phyloP scores from a whole-genome alignment of 2,113 vertebrate species.

The Lophura nycthemera region DNA sequence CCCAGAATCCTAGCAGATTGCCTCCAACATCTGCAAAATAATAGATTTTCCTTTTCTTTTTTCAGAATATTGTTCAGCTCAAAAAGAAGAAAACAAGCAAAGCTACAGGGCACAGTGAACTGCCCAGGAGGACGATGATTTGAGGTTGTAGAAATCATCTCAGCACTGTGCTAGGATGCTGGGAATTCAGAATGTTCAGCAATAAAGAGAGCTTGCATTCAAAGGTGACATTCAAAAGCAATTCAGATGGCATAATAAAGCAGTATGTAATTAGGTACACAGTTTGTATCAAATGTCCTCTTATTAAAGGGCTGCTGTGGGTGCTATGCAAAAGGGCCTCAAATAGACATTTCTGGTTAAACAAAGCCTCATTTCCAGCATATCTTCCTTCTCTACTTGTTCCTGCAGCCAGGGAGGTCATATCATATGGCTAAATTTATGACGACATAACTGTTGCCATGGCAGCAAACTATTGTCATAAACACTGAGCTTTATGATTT shows the following conservation, averaged over 20 bases:
- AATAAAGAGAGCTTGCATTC: not conserved
- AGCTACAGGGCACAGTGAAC: slow-evolving; percentile 28
- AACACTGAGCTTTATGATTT: slow-evolving; percentile 78
- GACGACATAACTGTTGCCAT: slow-evolving; percentile 75
- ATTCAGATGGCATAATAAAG: slow-evolving; percentile 29
- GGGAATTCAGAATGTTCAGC: slow-evolving; percentile 34
- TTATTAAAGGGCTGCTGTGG: slow-evolving; percentile 6
- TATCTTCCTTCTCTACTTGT: slow-evolving; percentile 50
- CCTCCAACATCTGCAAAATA: not conserved
- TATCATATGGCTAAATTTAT: slow-evolving; percentile 70
- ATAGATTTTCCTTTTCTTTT: not conserved
- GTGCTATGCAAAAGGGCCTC: slow-evolving; percentile 10
- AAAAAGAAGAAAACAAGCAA: slow-evolving; percentile 30
- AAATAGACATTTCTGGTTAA: slow-evolving; percentile 46
- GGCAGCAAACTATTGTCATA: slow-evolving; percentile 79
- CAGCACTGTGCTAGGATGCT: not conserved
- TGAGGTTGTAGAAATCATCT: slow-evolving; percentile 27
- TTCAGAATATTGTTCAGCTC: not conserved
- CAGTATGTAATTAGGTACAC: slow-evolving; percentile 18
- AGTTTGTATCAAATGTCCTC: not conserved
- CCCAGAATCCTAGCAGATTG: not conserved
- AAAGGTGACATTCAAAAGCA: slow-evolving; percentile 50
- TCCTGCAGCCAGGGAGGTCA: slow-evolving; percentile 55
- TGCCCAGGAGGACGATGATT: not conserved
- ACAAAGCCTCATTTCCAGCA: not conserved